Percentiles rank a stretch among this genome's conserved stretches.
Evolutionary conservation across 2,113 vertebrate genomes (phyloP).

Genomic region (Jacana jacana): DNA sequence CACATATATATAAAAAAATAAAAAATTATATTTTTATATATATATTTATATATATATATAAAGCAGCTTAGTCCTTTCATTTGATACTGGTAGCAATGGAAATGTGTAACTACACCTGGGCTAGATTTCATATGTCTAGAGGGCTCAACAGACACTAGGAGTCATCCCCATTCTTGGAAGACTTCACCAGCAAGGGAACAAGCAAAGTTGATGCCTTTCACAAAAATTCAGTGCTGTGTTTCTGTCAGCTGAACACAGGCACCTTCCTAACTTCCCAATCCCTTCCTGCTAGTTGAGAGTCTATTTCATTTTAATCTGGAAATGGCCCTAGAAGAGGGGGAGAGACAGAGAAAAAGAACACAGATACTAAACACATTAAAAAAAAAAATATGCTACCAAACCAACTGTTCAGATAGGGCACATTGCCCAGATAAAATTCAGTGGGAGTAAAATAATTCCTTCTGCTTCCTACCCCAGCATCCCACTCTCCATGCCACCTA

Average conservation of each 20-base stretch:
- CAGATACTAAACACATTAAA: neutral
- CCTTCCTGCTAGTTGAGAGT: neutral
- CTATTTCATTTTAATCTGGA: conserved; percentile 11
- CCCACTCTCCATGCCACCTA: neutral
- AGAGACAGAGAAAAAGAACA: neutral
- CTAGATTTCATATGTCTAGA: neutral
- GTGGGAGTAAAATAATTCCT: conserved; percentile 29
- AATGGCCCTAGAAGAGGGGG: neutral
- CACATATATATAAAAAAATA: too few relatives aligned
- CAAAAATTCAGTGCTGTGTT: neutral
- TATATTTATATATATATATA: neutral
- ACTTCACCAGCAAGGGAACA: neutral
- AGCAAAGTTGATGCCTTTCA: neutral
- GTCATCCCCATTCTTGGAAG: neutral
- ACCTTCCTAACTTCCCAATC: neutral
- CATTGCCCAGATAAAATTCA: conserved; percentile 21
- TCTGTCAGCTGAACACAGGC: neutral
- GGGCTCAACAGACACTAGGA: neutral
- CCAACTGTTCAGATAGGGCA: conserved; percentile 49
- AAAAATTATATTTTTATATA: too few relatives aligned
- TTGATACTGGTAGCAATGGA: neutral
- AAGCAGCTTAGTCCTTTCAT: neutral
- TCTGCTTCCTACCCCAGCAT: conserved; percentile 25
- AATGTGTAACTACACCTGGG: neutral
- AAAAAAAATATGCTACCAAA: neutral